Conservation (phyloP, 1,140 invertebrate genomes). For the Drosophila subpulchrella region DNA sequence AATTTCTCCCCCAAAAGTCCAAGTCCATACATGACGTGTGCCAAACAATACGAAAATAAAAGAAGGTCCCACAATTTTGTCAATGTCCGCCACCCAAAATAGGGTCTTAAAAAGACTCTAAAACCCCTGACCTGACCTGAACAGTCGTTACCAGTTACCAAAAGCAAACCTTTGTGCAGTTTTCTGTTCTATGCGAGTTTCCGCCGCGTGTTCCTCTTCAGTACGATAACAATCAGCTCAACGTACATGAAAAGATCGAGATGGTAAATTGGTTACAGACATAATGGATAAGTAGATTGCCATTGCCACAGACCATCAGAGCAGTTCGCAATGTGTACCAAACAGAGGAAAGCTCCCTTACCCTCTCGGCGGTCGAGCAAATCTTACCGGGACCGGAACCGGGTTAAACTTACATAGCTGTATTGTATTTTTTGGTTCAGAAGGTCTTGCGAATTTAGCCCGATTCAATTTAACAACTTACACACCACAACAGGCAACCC, state of each 20-base stretch:
- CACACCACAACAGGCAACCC: slow-evolving; percentile 44
- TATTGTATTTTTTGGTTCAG: slow-evolving; percentile 3
- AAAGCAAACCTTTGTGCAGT: slow-evolving; percentile 62
- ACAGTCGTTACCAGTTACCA: slow-evolving; percentile 44
- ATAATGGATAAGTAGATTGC: slow-evolving; percentile 31
- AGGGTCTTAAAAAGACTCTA: no score
- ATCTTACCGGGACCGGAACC: slow-evolving; percentile 19
- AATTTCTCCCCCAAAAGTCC: background rate
- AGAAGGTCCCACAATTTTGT: background rate
- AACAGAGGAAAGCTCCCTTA: slow-evolving; percentile 40
- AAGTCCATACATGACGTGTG: background rate
- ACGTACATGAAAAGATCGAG: slow-evolving; percentile 69
- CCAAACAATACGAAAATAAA: slow-evolving; percentile 24
- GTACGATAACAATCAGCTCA: slow-evolving; percentile 47
- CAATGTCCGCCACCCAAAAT: slow-evolving; percentile 5
- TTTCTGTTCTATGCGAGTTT: slow-evolving; percentile 31
- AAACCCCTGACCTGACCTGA: slow-evolving; percentile 10
- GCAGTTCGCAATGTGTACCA: slow-evolving; percentile 51
- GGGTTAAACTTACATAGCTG: slow-evolving; percentile 32
- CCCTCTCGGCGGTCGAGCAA: slow-evolving; percentile 9
- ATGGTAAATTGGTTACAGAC: slow-evolving; percentile 65
- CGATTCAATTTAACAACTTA: slow-evolving; percentile 54
- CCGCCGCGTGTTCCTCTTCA: slow-evolving; percentile 38
- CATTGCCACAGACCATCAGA: slow-evolving; percentile 39
- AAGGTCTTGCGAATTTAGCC: slow-evolving; percentile 22